Base-by-base conservation (phyloP, 2,797 vertebrate genomes). In the Coregonus sp. region DNA sequence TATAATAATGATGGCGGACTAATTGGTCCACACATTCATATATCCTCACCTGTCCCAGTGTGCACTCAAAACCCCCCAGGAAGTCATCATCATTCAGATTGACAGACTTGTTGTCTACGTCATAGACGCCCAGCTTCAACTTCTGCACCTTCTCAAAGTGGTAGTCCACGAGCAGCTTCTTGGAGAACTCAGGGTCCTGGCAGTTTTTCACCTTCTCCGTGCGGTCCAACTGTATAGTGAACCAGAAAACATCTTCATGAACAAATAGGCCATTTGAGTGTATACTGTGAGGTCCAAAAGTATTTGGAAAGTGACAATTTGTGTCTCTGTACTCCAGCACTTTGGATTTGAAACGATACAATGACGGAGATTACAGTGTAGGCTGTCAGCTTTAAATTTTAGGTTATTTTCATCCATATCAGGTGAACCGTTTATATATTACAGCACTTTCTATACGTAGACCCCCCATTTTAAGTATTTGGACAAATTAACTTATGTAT, bases 91-190 rank as follows among this genome's bases (percentile, higher is more conserved):
- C 96, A 0, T 74, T 86, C 4, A 98, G 93, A 75, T 96, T 92
- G 1, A 89, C 78, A 25, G 93, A 93, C 80, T 95, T 92, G 92
- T 98, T 99, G 90, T 98, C 97, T 3, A 97, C 97, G 83, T 98
- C 97, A 7, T 98, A 99, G 37, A 98, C 0, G 0, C 90, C 88
- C 0, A 99, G 94, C 82, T 96, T 96, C 50, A 99, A 88, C 69
- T 96, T 97, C 91, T 98, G 97, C 6, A 97, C 96, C 4, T 94
- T 95, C 88, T 99, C 97, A 74, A 99, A 99, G 87, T 94, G 91
- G 87, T 97, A 99, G 73, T 97, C 94, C 50, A 99, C 70, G 9
- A 90, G 84, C 15, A 98, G 90, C 15, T 95, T 95, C 84, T 94
- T 95, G 25, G 95, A 96, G 90, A 99, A 99, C 61, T 95, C 91